Evolutionary conservation across 2,797 vertebrate species (phyloP).

Genomic region (Otolemur crassicaudatus): DNA sequence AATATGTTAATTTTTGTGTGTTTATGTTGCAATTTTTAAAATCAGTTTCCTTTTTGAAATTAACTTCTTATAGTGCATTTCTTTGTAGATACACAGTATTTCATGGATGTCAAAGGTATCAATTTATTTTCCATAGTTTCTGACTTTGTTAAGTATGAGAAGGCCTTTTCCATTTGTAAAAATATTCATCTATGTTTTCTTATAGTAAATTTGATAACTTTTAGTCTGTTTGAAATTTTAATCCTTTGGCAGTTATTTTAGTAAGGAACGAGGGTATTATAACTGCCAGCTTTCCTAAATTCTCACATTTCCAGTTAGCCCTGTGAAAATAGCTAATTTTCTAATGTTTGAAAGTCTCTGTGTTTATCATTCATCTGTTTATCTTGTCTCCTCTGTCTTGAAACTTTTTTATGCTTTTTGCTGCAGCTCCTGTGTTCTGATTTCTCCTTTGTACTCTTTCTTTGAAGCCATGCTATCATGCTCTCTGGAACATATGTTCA

Average conservation of each 20-base stretch:
- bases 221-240: neutral
- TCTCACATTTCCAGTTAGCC: neutral
- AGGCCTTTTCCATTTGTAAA: conserved; percentile 3
- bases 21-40: neutral
- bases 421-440: neutral
- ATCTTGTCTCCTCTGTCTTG: neutral
- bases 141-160: conserved; percentile 10
- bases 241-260: conserved; percentile 31
- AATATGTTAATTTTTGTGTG: neutral
- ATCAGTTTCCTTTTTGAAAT: neutral
- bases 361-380: neutral
- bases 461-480: neutral
- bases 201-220: neutral
- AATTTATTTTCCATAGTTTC: neutral
- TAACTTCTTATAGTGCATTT: neutral
- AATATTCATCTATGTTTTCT: neutral
- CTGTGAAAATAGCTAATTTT: neutral
- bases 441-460: neutral
- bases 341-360: neutral
- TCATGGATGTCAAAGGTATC: neutral
- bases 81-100: neutral
- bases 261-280: neutral
- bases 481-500: neutral
- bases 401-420: neutral
- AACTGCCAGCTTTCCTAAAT: neutral